Conservation (phyloP, 2,113 vertebrate genomes). For the Mustela nigripes region DNA sequence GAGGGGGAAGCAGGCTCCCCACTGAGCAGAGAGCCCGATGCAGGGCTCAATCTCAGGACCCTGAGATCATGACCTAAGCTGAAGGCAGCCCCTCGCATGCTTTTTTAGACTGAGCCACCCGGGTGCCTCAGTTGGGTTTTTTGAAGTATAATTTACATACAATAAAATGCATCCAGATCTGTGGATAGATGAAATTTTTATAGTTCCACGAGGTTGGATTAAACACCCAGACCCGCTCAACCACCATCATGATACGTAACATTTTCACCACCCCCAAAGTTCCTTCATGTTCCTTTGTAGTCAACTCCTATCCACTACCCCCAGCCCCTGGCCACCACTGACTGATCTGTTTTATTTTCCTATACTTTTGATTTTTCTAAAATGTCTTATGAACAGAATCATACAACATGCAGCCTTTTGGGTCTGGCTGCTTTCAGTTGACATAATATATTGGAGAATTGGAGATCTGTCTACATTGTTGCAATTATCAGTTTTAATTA, state of each 20-base stretch:
- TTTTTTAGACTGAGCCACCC: not conserved
- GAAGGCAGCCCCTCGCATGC: not conserved
- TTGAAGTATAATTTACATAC: conserved; percentile 37
- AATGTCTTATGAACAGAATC: conserved; percentile 17
- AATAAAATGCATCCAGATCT: conserved; percentile 33
- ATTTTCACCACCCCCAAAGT: not conserved
- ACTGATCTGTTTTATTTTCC: conserved; percentile 1
- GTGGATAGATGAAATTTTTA: conserved; percentile 38
- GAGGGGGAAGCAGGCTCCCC: no score
- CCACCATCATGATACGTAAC: not conserved
- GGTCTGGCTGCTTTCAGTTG: conserved; percentile 41
- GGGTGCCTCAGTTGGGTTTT: not conserved
- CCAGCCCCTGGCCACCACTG: not conserved
- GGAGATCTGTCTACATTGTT: not conserved
- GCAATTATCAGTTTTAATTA: conserved; percentile 2
- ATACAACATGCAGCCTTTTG: not conserved
- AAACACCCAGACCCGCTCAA: not conserved
- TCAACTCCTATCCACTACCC: not conserved
- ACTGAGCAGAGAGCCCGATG: no score
- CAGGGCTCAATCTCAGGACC: no score
- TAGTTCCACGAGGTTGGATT: not conserved
- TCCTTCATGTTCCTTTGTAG: not conserved
- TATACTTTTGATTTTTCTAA: conserved; percentile 19
- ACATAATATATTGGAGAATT: not conserved
- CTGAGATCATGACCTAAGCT: no score